These are phyloP conservation scores for Acanthornis magna DNA, from an alignment of 2,797 vertebrate genomes.

Conservation along the genomic window DNA sequence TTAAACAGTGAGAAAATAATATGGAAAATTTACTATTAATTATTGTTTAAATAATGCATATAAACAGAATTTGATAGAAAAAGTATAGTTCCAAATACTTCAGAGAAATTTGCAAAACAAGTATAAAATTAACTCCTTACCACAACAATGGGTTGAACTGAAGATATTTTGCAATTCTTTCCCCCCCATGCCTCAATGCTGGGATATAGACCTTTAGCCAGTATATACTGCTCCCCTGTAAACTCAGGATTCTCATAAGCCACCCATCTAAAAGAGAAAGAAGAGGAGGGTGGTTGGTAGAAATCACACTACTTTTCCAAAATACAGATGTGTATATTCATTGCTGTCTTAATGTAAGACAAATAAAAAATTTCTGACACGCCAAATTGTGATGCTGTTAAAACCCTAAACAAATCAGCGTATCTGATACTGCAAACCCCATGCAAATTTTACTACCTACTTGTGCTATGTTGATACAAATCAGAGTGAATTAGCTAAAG, in stretches of 20 bases:
- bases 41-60: not conserved
- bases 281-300: not conserved
- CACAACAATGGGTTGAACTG: constrained; percentile 87
- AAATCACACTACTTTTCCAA: not conserved
- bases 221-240: constrained; percentile 88
- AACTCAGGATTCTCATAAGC: constrained; percentile 91
- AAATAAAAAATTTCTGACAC: not conserved
- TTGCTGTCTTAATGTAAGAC: not conserved
- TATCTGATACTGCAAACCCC: not conserved
- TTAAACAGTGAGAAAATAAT: not conserved
- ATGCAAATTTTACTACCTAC: not conserved
- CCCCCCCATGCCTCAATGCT: constrained; percentile 90
- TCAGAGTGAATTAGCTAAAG: not conserved
- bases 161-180: constrained; percentile 82
- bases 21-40: not conserved
- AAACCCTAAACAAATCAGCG: not conserved
- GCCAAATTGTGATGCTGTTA: not conserved
- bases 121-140: constrained; percentile 74
- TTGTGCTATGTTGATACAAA: not conserved
- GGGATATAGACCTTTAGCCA: constrained; percentile 91
- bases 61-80: not conserved
- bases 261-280: constrained; percentile 85
- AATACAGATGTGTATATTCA: not conserved
- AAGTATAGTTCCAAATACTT: not conserved
- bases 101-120: not conserved